Evolutionary conservation across 1,140 invertebrate species (phyloP).

Genomic region (Tetranychus urticae): DNA sequence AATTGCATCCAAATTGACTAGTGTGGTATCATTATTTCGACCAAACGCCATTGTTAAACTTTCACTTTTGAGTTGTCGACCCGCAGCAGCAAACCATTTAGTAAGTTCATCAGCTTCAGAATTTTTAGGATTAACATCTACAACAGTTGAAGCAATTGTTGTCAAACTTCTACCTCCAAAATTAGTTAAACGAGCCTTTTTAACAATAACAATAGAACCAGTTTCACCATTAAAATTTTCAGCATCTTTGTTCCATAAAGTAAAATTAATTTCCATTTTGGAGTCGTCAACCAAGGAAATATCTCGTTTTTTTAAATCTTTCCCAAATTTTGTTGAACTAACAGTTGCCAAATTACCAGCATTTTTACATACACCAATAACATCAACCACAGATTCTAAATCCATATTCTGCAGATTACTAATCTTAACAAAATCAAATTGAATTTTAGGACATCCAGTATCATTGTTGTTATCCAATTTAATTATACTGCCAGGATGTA

Average conservation of each 20-base stretch:
- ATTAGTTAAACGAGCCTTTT: constrained; percentile 46
- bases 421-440: constrained; percentile 58
- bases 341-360: constrained; percentile 43
- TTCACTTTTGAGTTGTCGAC: too few species aligned
- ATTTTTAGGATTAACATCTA: constrained; percentile 67
- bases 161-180: constrained; percentile 33
- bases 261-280: constrained; percentile 39
- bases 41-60: too few species aligned
- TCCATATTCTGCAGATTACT: constrained; percentile 36
- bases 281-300: constrained; percentile 62
- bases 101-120: constrained; percentile 51
- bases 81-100: too few species aligned
- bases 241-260: constrained; percentile 35
- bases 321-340: constrained; percentile 42
- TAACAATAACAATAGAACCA: constrained; percentile 57
- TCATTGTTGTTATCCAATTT: too few species aligned
- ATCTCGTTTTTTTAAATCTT: constrained; percentile 70
- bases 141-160: background rate
- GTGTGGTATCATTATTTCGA: too few species aligned
- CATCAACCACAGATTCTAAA: constrained; percentile 32
- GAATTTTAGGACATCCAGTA: constrained; percentile 38
- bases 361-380: constrained; percentile 66
- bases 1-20: too few species aligned
- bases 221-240: constrained; percentile 49
- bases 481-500: too few species aligned